Evolutionary conservation across 2,113 vertebrate species (phyloP).

Genomic region (Lepisosteus osseus): DNA sequence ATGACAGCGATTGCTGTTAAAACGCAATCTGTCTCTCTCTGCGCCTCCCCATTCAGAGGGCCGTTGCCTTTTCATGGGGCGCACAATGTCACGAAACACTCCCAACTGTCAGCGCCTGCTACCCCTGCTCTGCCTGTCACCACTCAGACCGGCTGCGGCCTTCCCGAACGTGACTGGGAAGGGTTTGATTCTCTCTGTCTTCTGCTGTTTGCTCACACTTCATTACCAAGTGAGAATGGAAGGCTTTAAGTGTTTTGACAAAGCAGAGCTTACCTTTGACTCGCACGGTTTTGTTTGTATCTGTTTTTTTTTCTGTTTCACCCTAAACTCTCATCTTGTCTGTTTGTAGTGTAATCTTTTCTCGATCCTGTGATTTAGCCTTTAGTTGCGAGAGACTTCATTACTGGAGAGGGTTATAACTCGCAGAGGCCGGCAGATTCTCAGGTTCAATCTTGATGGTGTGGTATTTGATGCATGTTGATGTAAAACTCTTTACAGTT

Average conservation of each 20-base stretch:
- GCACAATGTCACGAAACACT: slow-evolving; percentile 51
- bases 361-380: too few species aligned
- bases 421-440: too few species aligned
- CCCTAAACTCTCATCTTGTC: background rate
- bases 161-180: too few species aligned
- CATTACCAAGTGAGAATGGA: background rate
- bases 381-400: too few species aligned
- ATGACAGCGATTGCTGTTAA: slow-evolving; percentile 77
- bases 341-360: background rate
- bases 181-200: background rate
- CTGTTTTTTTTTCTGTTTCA: background rate
- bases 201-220: slow-evolving; percentile 1
- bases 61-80: slow-evolving; percentile 41
- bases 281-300: background rate
- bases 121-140: background rate
- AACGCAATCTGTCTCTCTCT: slow-evolving; percentile 70
- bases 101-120: slow-evolving; percentile 52
- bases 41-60: slow-evolving; percentile 57
- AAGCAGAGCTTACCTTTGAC: background rate
- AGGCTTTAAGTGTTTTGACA: background rate
- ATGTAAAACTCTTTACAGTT: too few species aligned
- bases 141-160: background rate
- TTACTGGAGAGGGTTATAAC: too few species aligned
- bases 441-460: too few species aligned
- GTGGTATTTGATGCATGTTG: too few species aligned